phyloP scores from a whole-genome alignment of 2,888 invertebrate species.

The Leucophenga montana region DNA sequence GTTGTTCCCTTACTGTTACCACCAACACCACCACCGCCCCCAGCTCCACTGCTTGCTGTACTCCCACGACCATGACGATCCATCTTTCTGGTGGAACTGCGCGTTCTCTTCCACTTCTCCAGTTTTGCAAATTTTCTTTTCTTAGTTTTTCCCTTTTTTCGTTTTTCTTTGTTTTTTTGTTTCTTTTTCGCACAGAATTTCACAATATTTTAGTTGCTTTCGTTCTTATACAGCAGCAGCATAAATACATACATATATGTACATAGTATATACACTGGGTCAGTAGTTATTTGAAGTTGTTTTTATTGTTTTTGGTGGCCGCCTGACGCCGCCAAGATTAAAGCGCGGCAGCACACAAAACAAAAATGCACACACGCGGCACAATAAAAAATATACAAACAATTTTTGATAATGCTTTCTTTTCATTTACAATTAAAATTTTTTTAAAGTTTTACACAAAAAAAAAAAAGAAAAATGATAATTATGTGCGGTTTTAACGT shows the following conservation, averaged over 20 bases:
- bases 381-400: not conserved
- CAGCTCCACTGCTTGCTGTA: constrained; percentile 29
- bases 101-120: constrained; percentile 72
- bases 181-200: not conserved
- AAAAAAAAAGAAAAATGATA: too few species aligned
- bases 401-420: not conserved
- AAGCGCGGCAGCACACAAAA: too few species aligned
- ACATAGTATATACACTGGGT: not conserved
- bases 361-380: too few species aligned
- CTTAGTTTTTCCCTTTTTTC: not conserved
- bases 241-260: not conserved
- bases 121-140: constrained; percentile 54
- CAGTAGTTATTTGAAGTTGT: not conserved
- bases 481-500: not conserved
- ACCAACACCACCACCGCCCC: constrained; percentile 1
- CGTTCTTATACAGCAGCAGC: too few species aligned
- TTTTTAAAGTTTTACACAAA: too few species aligned
- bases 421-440: too few species aligned
- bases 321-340: too few species aligned
- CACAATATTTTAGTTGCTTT: constrained; percentile 8
- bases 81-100: constrained; percentile 68
- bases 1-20: constrained; percentile 33
- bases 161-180: not conserved
- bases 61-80: constrained; percentile 48
- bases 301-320: too few species aligned